These are phyloP conservation scores for Emydocephalus ijimae DNA, from an alignment of 2,113 vertebrate species.

Conservation along the genomic window DNA sequence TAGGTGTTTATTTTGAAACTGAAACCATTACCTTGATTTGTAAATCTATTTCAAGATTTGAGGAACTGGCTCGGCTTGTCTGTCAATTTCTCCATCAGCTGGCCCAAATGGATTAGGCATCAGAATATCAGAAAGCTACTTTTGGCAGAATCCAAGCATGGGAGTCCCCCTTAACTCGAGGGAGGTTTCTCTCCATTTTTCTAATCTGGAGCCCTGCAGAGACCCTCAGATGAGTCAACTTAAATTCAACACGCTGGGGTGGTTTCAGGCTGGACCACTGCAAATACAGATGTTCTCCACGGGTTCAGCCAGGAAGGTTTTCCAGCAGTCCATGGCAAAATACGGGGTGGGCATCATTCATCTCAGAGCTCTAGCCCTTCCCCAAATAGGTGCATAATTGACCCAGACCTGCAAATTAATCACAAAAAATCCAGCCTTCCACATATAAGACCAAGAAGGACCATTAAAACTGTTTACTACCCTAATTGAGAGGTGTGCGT, in stretches of 20 bases:
- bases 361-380: too few relatives aligned
- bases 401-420: not conserved
- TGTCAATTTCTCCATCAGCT: not conserved
- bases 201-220: not conserved
- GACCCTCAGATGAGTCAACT: not conserved
- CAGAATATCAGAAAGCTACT: not conserved
- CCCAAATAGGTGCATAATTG: not conserved
- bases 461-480: not conserved
- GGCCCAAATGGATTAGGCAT: not conserved
- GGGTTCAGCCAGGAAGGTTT: not conserved
- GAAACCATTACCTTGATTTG: not conserved
- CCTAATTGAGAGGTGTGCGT: too few relatives aligned
- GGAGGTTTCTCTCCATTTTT: not conserved
- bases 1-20: not conserved
- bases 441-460: not conserved
- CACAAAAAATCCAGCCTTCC: not conserved
- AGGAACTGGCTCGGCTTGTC: not conserved
- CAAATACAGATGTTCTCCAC: not conserved
- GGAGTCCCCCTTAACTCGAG: not conserved
- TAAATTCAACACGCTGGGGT: not conserved
- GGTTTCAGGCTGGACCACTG: not conserved
- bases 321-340: not conserved
- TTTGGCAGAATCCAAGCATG: not conserved
- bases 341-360: too few relatives aligned
- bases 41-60: not conserved